phyloP scores from a whole-genome alignment of 2,113 vertebrate species.

The Orientallactaga bullata region DNA sequence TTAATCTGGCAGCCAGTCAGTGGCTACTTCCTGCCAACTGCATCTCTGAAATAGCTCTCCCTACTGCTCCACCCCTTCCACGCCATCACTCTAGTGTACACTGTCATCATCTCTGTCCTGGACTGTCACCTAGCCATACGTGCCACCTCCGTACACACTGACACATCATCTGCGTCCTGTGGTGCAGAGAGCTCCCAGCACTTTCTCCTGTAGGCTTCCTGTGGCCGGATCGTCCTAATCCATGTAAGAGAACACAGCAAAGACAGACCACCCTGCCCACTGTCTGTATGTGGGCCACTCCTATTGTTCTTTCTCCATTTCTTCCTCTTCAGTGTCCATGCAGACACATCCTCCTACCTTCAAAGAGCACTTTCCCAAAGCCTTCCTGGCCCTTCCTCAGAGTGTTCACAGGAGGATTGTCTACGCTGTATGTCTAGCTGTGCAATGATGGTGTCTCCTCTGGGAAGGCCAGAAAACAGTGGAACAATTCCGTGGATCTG shows the following conservation, averaged over 20 bases:
- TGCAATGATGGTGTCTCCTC: fast-evolving
- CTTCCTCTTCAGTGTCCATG: not conserved
- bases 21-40: conserved; percentile 78
- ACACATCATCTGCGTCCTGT: not conserved
- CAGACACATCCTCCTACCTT: too few species aligned
- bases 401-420: not conserved
- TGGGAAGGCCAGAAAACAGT: too few species aligned
- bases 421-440: not conserved
- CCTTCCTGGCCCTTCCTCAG: not conserved
- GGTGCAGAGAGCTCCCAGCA: not conserved
- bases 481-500: not conserved
- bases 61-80: conserved; percentile 29
- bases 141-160: not conserved
- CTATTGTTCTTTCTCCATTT: not conserved
- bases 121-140: not conserved
- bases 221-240: fast-evolving
- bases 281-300: not conserved
- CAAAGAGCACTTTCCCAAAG: not conserved
- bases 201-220: not conserved
- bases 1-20: conserved; percentile 79
- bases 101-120: conserved; percentile 9
- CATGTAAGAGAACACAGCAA: fast-evolving
- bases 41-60: conserved; percentile 73
- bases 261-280: not conserved
- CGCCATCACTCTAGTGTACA: not conserved